Evolutionary conservation across 2,797 vertebrate species (phyloP).

Genomic region (Benthosema pterotum): DNA sequence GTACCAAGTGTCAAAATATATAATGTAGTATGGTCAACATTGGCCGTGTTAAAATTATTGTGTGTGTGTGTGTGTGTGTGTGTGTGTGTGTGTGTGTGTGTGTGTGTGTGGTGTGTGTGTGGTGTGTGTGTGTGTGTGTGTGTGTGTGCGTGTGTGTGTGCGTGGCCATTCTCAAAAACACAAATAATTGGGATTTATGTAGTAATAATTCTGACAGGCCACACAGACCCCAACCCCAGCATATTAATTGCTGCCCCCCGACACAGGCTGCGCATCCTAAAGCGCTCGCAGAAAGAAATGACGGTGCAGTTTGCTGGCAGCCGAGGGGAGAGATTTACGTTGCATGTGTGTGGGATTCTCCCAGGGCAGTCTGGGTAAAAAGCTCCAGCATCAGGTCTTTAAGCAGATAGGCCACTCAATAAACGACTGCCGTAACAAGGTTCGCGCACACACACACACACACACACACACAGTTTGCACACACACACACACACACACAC

Average conservation of each 20-base stretch:
- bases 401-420: slow-evolving; percentile 65
- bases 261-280: slow-evolving; percentile 43
- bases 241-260: slow-evolving; percentile 36
- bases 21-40: too few relatives aligned
- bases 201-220: slow-evolving; percentile 9
- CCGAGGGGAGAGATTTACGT: slow-evolving; percentile 57
- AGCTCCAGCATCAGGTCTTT: slow-evolving; percentile 59
- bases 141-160: too few relatives aligned
- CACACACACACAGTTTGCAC: background rate
- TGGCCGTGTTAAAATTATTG: too few relatives aligned
- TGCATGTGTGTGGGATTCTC: slow-evolving; percentile 55
- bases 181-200: background rate
- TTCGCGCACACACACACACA: background rate
- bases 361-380: slow-evolving; percentile 48
- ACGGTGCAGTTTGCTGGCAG: slow-evolving; percentile 44
- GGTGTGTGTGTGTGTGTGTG: too few relatives aligned
- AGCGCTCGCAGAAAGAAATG: slow-evolving; percentile 47
- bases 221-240: slow-evolving; percentile 27
- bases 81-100: too few relatives aligned
- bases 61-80: too few relatives aligned
- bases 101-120: too few relatives aligned
- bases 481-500: background rate
- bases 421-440: slow-evolving; percentile 56
- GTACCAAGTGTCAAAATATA: too few relatives aligned
- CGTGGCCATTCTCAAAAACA: too few relatives aligned